Evolutionary conservation across 2,888 invertebrate genomes (phyloP).

Genomic region (Zootermopsis nevadensis): DNA sequence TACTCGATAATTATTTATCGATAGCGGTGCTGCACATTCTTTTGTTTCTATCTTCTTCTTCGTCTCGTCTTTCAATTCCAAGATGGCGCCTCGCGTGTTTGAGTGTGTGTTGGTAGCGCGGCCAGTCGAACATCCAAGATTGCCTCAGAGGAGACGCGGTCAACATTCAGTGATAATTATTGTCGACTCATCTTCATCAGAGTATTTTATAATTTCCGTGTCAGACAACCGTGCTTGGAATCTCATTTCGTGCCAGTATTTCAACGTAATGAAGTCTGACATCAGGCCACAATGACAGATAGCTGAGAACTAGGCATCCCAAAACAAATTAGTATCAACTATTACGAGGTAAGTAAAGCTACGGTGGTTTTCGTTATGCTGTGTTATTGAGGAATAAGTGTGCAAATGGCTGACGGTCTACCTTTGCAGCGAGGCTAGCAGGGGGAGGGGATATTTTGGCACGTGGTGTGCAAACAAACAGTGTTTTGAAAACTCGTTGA

Average conservation of each 20-base stretch:
- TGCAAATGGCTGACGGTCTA: not conserved
- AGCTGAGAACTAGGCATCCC: conserved; percentile 5
- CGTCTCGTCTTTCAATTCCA: conserved; percentile 32
- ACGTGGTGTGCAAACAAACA: not conserved
- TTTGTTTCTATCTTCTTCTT: conserved; percentile 29
- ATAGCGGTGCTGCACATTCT: conserved; percentile 6
- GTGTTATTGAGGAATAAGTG: not conserved
- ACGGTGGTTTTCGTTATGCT: not conserved
- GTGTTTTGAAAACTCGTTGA: not conserved
- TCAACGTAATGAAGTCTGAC: not conserved
- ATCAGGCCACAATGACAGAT: conserved; percentile 15
- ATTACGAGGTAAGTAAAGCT: not conserved
- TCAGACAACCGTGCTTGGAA: not conserved
- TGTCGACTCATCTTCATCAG: conserved; percentile 12
- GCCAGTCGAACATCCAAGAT: conserved; percentile 34
- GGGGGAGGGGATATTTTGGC: not conserved
- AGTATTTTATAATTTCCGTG: not conserved
- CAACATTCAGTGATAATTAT: conserved; percentile 2
- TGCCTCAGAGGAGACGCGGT: conserved; percentile 17
- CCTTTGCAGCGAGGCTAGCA: not conserved
- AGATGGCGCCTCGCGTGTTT: conserved; percentile 37
- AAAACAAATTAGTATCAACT: not conserved
- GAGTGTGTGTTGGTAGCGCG: conserved; percentile 30
- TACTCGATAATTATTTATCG: conserved; percentile 17
- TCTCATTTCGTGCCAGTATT: not conserved